Evolutionary conservation across 2,888 invertebrate species (phyloP), one percentile per base, ranked within the genome.

Genomic region (Drosophila monieri): DNA sequence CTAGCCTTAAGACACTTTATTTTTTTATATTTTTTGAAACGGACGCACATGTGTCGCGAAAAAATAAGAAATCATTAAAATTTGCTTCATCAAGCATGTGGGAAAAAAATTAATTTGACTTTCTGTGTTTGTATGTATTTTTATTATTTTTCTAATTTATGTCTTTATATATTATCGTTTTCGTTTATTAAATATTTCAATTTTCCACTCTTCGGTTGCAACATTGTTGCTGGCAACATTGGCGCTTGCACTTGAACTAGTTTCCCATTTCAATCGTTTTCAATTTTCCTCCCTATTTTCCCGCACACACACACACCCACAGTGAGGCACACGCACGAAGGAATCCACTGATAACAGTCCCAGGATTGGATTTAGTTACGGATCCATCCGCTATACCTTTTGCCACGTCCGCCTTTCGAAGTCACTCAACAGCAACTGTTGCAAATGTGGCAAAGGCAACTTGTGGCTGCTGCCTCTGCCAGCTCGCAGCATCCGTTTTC

Each of bases 341-440:
- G 39, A 62, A 46, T 54, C 32, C 67, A 73, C 68, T 78, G 86
- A 88, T 88, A 81, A 88, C 79, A 67, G 74, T 49, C 69, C 56
- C 41, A 49, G 54, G 54, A 41, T 32, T 48, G 56, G 35, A 53
- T 25, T 51, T 25, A 1, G 27, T n/a, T 18, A 35, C 47, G 62
- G 32, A 46, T 60, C 32, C 23, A 35, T 41, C 39, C 86, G 74
- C 66, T 68, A 64, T 80, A 86, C 88, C 83, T 85, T 67, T 56
- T 66, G 74, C 73, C 88, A 85, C 88, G 88, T 88, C 89, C 83
- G 83, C 77, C 77, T 83, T 81, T 77, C 74, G 62, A 80, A 83
- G 83, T 76, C 81, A 88, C 88, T 88, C 76, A 77, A 80, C 89
- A 88, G 88, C 89, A 89, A 87, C 87, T 87, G 89, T 88, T 89